Percentiles rank a stretch among this genome's conserved stretches.
These are phyloP conservation scores for Cantharis lateralis DNA, from an alignment of 2,888 invertebrate genomes.

Conservation along the genomic window DNA sequence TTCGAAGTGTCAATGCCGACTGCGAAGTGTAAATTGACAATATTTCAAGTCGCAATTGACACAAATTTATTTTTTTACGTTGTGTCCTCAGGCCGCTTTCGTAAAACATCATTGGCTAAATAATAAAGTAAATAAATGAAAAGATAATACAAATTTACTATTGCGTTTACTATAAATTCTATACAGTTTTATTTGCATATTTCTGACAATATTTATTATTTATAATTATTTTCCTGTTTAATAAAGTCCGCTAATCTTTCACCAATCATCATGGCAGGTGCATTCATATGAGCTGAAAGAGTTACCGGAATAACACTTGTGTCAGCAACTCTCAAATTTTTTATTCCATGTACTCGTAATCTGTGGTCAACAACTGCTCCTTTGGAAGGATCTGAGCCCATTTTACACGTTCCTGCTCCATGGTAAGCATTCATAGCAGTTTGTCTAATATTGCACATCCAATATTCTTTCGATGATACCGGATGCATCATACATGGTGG, in stretches of 20 bases:
- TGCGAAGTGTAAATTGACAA: too few relatives aligned
- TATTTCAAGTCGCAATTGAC: too few relatives aligned
- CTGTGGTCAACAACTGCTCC: constrained; percentile 66
- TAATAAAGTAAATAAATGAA: not conserved
- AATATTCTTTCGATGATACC: constrained; percentile 67
- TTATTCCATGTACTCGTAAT: constrained; percentile 63
- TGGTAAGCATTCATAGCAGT: constrained; percentile 68
- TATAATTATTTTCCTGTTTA: not conserved
- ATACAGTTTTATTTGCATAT: not conserved
- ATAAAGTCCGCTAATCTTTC: constrained; percentile 66
- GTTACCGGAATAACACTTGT: constrained; percentile 68
- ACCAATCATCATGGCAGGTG: constrained; percentile 69
- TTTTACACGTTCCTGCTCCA: constrained; percentile 69
- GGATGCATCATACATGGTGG: constrained; percentile 56
- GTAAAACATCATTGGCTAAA: too few relatives aligned
- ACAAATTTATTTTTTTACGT: too few relatives aligned
- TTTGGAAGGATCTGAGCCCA: constrained; percentile 66
- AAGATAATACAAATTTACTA: not conserved
- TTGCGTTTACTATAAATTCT: not conserved
- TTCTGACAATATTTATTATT: not conserved
- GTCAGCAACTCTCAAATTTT: constrained; percentile 65
- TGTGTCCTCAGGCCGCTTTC: too few relatives aligned
- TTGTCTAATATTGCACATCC: constrained; percentile 64
- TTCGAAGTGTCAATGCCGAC: too few relatives aligned
- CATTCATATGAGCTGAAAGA: constrained; percentile 69